These are phyloP conservation scores for Hydriomena furcata DNA, from an alignment of 2,888 invertebrate species.

Conservation along the genomic window DNA sequence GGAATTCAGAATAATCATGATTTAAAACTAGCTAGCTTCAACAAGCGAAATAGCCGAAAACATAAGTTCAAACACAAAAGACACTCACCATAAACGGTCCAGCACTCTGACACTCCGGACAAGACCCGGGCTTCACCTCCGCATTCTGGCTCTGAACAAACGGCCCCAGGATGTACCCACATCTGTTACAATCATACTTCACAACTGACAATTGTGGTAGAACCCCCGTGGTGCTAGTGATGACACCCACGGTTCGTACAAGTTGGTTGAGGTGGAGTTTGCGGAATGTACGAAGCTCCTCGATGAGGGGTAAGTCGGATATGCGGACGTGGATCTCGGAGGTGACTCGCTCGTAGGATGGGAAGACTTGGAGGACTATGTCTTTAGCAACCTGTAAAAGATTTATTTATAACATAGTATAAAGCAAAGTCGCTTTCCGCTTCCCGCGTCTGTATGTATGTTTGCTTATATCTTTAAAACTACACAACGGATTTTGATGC, in stretches of 20 bases:
- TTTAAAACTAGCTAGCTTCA: too few species aligned
- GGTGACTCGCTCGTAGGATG: constrained; percentile 97
- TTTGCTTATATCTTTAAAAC: too few species aligned
- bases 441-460: too few species aligned
- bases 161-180: constrained; percentile 97
- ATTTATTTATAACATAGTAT: too few species aligned
- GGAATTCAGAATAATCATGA: too few species aligned
- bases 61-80: too few species aligned
- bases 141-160: constrained; percentile 96
- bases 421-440: too few species aligned
- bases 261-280: constrained; percentile 96
- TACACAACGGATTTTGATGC: too few species aligned
- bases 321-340: constrained; percentile 97
- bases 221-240: constrained; percentile 97
- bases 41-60: too few species aligned
- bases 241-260: constrained; percentile 94
- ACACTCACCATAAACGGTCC: constrained; percentile 92
- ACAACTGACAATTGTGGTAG: constrained; percentile 97
- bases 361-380: constrained; percentile 96
- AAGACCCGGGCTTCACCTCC: constrained; percentile 97
- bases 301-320: constrained; percentile 96
- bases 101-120: constrained; percentile 98
- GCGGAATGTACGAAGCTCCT: constrained; percentile 96
- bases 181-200: constrained; percentile 98
- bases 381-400: constrained; percentile 92